A percentile compares a stretch with the other conserved stretches of the same genome.
Conservation (phyloP, 1,140 invertebrate genomes). For the Arctopsyche grandis region DNA sequence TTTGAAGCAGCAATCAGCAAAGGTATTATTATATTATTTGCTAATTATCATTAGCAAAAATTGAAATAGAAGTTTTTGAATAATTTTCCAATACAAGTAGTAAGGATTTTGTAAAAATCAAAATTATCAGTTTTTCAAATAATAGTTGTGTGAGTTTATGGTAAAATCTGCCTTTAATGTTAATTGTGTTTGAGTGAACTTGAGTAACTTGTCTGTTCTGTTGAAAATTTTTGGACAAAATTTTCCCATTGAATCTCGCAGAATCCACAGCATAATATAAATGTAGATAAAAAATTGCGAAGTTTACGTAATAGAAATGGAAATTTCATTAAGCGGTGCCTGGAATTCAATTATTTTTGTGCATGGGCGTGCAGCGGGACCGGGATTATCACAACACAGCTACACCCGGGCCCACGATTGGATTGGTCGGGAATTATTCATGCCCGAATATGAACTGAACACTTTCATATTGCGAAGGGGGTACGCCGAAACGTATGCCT, state of each 20-base stretch:
- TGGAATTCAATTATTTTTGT: constrained; percentile 54
- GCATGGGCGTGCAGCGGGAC: constrained; percentile 39
- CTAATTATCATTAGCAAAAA: no score
- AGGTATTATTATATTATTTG: no score
- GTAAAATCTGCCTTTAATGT: no score
- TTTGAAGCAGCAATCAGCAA: no score
- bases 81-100: no score
- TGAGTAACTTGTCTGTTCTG: not conserved
- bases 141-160: no score
- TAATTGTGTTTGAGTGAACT: not conserved
- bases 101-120: no score
- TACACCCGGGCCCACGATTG: constrained; percentile 26
- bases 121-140: no score
- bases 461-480: not conserved
- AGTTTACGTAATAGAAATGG: constrained; percentile 45
- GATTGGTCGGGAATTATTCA: constrained; percentile 24
- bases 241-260: not conserved
- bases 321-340: constrained; percentile 50
- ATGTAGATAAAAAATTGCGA: constrained; percentile 42
- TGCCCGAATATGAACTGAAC: constrained; percentile 8
- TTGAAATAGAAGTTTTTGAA: no score
- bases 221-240: not conserved
- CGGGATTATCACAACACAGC: constrained; percentile 33
- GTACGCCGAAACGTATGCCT: not conserved
- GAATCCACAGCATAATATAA: not conserved